Evolutionary conservation across 2,888 invertebrate genomes (phyloP).

Genomic region (Cheilosia urbana): DNA sequence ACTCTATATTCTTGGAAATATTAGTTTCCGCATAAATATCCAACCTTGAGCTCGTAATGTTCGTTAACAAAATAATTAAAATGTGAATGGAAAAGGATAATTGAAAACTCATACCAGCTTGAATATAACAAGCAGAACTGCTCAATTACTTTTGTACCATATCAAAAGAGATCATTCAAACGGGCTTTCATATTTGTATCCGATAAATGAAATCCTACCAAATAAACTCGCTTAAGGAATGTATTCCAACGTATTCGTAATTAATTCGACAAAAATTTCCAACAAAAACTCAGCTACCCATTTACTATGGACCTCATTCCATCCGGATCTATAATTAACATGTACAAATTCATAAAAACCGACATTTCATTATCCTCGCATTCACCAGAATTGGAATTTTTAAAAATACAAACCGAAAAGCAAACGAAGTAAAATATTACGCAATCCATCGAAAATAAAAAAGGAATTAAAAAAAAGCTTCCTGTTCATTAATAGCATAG

Average conservation of each 20-base stretch:
- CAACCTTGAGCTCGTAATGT: too few species aligned
- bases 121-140: background rate
- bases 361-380: conserved; percentile 50
- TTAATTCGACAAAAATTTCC: background rate
- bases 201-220: background rate
- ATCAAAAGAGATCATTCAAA: background rate
- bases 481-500: background rate
- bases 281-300: conserved; percentile 9
- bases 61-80: too few species aligned
- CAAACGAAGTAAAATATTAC: background rate
- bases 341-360: conserved; percentile 26
- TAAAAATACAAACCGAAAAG: conserved; percentile 3
- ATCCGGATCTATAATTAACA: conserved; percentile 48
- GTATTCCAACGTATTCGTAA: background rate
- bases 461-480: background rate
- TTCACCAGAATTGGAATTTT: conserved; percentile 11
- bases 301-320: conserved; percentile 8
- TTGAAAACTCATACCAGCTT: background rate
- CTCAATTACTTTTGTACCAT: background rate
- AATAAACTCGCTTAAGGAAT: background rate
- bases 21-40: too few species aligned
- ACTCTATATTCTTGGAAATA: too few species aligned
- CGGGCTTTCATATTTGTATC: background rate
- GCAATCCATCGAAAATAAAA: background rate
- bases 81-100: background rate